Percentiles rank a stretch among this genome's conserved stretches.
These are phyloP conservation scores for Pentalonia nigronervosa DNA, from an alignment of 1,140 invertebrate species.

Conservation along the genomic window DNA sequence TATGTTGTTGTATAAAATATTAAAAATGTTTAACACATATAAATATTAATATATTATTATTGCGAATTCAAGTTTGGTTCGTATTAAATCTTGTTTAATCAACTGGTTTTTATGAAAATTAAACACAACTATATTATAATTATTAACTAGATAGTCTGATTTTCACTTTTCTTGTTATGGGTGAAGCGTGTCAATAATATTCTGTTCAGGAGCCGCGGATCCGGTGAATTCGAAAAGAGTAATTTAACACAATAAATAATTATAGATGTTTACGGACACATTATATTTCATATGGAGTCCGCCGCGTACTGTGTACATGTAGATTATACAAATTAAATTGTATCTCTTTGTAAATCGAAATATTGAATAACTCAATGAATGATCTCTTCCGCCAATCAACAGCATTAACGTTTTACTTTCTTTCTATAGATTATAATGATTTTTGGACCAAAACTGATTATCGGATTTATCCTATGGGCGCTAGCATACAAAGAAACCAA, in stretches of 20 bases:
- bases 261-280: not conserved
- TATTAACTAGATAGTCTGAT: not conserved
- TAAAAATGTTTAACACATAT: not conserved
- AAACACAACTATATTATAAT: not conserved
- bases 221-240: not conserved
- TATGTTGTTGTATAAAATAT: not conserved
- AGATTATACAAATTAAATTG: not conserved
- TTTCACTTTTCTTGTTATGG: conserved; percentile 25
- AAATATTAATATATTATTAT: not conserved
- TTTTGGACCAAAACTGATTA: conserved; percentile 19
- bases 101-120: not conserved
- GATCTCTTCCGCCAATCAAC: not conserved
- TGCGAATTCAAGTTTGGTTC: not conserved
- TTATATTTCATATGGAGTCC: not conserved
- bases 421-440: conserved; percentile 30
- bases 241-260: not conserved
- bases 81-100: not conserved
- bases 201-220: not conserved
- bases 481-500: conserved; percentile 5
- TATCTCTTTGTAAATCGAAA: not conserved
- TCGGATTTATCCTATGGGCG: conserved; percentile 36
- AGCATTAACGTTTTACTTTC: not conserved
- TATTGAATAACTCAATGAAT: not conserved
- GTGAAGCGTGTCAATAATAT: not conserved
- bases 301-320: not conserved